phyloP scores from a whole-genome alignment of 2,888 invertebrate species.

The Cheilosia pagana region DNA sequence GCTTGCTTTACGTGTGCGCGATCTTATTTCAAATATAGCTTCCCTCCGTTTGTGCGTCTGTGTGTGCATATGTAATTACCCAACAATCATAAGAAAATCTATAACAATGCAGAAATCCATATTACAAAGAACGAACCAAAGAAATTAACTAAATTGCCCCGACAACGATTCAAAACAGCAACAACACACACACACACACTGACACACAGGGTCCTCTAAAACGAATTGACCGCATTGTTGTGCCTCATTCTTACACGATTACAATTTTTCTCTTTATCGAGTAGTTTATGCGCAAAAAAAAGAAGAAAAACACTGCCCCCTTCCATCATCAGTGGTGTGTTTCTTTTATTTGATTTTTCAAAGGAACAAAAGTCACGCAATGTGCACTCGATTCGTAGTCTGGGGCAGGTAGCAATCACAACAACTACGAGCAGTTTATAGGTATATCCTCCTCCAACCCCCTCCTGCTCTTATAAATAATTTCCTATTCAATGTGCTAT shows the following conservation, averaged over 20 bases:
- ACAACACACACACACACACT: not conserved
- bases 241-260: conserved; percentile 69
- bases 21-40: conserved; percentile 38
- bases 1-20: conserved; percentile 19
- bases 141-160: conserved; percentile 60
- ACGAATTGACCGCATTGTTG: conserved; percentile 73
- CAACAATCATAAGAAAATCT: conserved; percentile 32
- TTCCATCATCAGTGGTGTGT: not conserved
- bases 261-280: conserved; percentile 19
- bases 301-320: conserved; percentile 17
- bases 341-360: conserved; percentile 58
- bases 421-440: conserved; percentile 7
- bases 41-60: not conserved
- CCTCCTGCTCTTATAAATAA: too few relatives aligned
- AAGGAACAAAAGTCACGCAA: conserved; percentile 73
- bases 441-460: not conserved
- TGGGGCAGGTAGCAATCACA: conserved; percentile 65
- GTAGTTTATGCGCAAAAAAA: conserved; percentile 49
- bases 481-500: conserved; percentile 20
- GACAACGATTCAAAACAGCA: conserved; percentile 17
- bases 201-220: conserved; percentile 32
- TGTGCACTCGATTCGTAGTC: conserved; percentile 67
- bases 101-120: conserved; percentile 56
- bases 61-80: conserved; percentile 35
- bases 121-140: conserved; percentile 13